Conservation (phyloP, 2,797 vertebrate species). For the Adelosebastes latens region DNA sequence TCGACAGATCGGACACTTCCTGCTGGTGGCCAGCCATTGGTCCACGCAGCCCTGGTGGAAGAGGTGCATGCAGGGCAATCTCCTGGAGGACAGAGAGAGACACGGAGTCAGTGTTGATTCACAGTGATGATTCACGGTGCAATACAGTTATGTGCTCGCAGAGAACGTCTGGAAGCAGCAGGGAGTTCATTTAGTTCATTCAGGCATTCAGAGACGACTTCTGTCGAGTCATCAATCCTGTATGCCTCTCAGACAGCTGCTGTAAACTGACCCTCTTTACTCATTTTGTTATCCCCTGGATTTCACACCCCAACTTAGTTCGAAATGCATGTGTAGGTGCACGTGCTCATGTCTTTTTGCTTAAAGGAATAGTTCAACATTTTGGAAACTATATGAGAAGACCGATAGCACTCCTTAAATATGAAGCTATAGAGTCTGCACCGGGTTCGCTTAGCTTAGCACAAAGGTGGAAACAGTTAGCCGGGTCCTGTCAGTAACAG, state of each 20-base stretch:
- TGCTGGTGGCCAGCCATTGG: constrained; percentile 90
- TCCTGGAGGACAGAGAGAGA: constrained; percentile 79
- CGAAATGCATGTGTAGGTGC: neutral
- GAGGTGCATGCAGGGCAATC: constrained; percentile 97
- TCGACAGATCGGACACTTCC: constrained; percentile 99
- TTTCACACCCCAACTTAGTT: constrained; percentile 1
- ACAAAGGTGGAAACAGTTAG: neutral
- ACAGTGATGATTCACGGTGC: neutral
- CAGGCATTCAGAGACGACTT: constrained; percentile 42
- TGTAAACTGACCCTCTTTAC: constrained; percentile 46
- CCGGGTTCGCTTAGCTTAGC: neutral
- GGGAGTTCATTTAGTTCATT: constrained; percentile 43
- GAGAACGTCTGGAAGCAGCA: constrained; percentile 7
- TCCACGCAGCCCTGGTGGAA: constrained; percentile 81
- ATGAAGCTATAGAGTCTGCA: neutral
- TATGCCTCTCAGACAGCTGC: constrained; percentile 58
- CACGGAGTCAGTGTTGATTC: constrained; percentile 18
- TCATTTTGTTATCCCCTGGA: neutral
- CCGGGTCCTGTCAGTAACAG: neutral
- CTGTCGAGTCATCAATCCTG: constrained; percentile 53
- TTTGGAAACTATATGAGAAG: neutral
- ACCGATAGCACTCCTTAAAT: neutral
- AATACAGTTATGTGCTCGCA: neutral
- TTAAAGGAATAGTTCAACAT: neutral
- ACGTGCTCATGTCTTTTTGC: neutral